A percentile compares a stretch with the other conserved stretches of the same genome.
These are phyloP conservation scores for Caiman crocodilus DNA, from an alignment of 2,797 vertebrate genomes.

Conservation along the genomic window DNA sequence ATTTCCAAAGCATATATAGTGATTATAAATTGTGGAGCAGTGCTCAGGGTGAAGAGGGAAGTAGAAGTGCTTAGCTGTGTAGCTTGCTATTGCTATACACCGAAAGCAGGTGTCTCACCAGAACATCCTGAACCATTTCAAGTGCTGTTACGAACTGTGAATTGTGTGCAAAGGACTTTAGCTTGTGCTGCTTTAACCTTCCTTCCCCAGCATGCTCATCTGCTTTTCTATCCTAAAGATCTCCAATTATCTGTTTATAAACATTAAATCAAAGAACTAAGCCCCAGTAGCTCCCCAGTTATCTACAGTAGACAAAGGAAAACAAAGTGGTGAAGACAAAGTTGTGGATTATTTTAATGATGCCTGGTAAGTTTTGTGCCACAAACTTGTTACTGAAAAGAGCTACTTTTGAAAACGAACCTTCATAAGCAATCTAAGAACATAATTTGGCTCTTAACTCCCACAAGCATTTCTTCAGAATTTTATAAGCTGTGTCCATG, in stretches of 20 bases:
- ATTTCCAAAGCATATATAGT: not conserved
- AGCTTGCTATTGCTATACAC: not conserved
- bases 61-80: fast-evolving
- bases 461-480: fast-evolving
- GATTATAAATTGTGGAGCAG: not conserved
- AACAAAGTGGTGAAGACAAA: not conserved
- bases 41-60: not conserved
- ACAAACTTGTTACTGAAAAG: slow-evolving; percentile 12
- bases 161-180: not conserved
- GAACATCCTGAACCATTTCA: slow-evolving; percentile 31
- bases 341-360: not conserved
- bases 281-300: not conserved
- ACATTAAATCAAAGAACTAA: slow-evolving; percentile 19
- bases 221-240: not conserved
- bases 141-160: not conserved
- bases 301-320: not conserved
- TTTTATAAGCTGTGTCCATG: fast-evolving
- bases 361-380: slow-evolving; percentile 46
- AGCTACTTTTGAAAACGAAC: not conserved
- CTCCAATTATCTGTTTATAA: not conserved
- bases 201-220: not conserved
- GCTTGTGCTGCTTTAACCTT: slow-evolving; percentile 16
- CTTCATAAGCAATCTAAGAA: not conserved
- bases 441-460: not conserved
- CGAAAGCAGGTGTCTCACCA: not conserved